Percentiles rank a stretch among this genome's conserved stretches.
Conservation (phyloP, 2,888 invertebrate genomes). For the Bimastos eiseni region DNA sequence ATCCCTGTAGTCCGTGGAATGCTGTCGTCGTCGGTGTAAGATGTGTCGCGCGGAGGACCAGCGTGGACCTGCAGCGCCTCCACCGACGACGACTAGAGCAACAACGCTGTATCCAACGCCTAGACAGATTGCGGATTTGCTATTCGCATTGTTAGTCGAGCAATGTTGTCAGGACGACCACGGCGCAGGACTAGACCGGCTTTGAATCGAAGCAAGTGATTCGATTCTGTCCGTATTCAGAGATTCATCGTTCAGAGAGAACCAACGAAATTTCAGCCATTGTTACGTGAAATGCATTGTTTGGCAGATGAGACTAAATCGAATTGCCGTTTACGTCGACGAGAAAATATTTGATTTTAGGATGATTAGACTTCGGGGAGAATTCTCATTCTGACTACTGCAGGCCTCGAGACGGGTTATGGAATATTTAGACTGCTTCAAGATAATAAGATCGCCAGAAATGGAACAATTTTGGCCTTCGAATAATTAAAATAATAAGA, state of each 20-base stretch:
- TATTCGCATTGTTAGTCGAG: neutral
- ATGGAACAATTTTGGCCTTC: neutral
- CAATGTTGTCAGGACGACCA: neutral
- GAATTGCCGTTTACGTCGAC: neutral
- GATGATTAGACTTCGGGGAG: neutral
- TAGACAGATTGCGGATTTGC: neutral
- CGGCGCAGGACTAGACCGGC: neutral
- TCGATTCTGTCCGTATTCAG: conserved; percentile 13
- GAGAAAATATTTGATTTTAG: neutral
- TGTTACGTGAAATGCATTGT: neutral
- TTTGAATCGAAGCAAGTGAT: neutral
- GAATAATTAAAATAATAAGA: neutral
- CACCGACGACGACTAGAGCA: neutral
- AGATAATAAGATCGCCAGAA: neutral
- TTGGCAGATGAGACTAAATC: neutral
- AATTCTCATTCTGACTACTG: too few relatives aligned
- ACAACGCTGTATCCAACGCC: neutral
- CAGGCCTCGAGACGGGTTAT: too few relatives aligned
- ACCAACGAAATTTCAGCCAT: neutral
- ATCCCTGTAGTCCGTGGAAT: neutral
- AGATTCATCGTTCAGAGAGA: neutral
- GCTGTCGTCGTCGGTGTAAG: neutral
- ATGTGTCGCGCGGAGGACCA: neutral
- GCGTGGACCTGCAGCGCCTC: neutral
- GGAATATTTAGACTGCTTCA: neutral